phyloP scores from a whole-genome alignment of 2,113 vertebrate species.

The Catharus bicknelli region DNA sequence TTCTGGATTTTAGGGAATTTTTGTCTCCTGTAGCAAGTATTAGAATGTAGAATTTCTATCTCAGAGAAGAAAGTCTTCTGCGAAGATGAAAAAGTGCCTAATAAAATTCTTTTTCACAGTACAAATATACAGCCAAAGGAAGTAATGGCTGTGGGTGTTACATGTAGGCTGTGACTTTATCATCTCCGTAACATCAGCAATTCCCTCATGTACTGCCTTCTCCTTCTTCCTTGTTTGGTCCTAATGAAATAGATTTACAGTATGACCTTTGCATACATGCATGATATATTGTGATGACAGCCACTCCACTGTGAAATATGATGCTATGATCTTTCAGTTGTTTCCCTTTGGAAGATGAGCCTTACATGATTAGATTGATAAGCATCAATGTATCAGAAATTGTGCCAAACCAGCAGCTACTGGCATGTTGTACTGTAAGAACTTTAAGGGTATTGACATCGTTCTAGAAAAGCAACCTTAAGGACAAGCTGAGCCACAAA shows the following conservation, averaged over 20 bases:
- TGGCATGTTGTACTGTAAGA: neutral
- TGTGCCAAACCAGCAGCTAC: conserved; percentile 36
- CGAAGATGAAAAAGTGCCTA: neutral
- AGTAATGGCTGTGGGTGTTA: neutral
- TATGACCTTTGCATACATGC: conserved; percentile 53
- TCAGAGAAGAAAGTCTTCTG: neutral
- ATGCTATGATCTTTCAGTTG: conserved; percentile 49
- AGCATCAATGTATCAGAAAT: conserved; percentile 29
- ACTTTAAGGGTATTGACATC: conserved; percentile 29
- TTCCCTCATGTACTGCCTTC: neutral
- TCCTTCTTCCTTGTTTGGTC: conserved; percentile 8
- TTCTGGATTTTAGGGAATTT: neutral
- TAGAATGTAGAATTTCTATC: neutral
- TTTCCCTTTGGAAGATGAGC: conserved; percentile 52
- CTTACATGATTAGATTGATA: conserved; percentile 56
- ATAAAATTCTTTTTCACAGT: neutral
- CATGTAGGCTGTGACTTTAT: neutral
- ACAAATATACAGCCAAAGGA: neutral
- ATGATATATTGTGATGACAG: conserved; percentile 56
- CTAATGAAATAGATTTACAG: conserved; percentile 55
- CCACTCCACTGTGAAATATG: conserved; percentile 43
- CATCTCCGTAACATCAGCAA: neutral
- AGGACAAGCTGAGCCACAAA: conserved; percentile 34
- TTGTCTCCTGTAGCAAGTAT: neutral
- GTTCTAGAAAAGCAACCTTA: conserved; percentile 36